Conservation (phyloP, 2,888 invertebrate species). For the Augiades crinisus region DNA sequence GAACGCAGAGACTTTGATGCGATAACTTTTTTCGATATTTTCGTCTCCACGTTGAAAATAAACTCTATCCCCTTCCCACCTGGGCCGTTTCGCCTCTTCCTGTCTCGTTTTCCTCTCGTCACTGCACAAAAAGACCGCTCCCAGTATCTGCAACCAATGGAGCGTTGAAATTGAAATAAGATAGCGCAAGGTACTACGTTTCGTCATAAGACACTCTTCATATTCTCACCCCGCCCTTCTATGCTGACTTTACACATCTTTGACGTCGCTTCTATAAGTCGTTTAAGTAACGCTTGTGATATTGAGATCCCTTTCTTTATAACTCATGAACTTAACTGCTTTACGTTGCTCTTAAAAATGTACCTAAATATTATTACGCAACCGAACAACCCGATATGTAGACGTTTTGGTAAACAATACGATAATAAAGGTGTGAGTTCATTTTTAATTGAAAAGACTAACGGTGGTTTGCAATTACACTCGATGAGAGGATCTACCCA, state of each 20-base stretch:
- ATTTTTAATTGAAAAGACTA: too few relatives aligned
- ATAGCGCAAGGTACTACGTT: slow-evolving; percentile 66
- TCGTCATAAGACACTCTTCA: slow-evolving; percentile 31
- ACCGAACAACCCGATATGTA: too few relatives aligned
- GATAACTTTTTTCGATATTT: slow-evolving; percentile 78
- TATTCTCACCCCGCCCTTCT: slow-evolving; percentile 46
- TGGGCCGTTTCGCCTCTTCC: slow-evolving; percentile 35
- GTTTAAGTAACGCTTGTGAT: not conserved
- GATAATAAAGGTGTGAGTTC: too few relatives aligned
- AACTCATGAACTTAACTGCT: too few relatives aligned
- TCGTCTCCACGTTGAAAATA: slow-evolving; percentile 66
- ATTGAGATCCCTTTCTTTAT: not conserved
- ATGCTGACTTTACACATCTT: slow-evolving; percentile 18
- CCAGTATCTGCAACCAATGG: slow-evolving; percentile 79
- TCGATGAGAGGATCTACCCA: too few relatives aligned
- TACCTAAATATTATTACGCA: too few relatives aligned
- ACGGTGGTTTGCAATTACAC: too few relatives aligned
- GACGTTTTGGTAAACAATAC: too few relatives aligned
- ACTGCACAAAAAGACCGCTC: slow-evolving; percentile 54
- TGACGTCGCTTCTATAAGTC: slow-evolving; percentile 1
- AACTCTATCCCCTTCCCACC: slow-evolving; percentile 48
- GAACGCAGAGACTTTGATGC: slow-evolving; percentile 70
- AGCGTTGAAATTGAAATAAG: slow-evolving; percentile 80
- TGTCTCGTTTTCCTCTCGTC: slow-evolving; percentile 46
- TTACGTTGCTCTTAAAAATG: too few relatives aligned